Percentiles rank a stretch among this genome's conserved stretches.
Evolutionary conservation across 2,888 invertebrate genomes (phyloP).

Genomic region (Spodoptera exigua): DNA sequence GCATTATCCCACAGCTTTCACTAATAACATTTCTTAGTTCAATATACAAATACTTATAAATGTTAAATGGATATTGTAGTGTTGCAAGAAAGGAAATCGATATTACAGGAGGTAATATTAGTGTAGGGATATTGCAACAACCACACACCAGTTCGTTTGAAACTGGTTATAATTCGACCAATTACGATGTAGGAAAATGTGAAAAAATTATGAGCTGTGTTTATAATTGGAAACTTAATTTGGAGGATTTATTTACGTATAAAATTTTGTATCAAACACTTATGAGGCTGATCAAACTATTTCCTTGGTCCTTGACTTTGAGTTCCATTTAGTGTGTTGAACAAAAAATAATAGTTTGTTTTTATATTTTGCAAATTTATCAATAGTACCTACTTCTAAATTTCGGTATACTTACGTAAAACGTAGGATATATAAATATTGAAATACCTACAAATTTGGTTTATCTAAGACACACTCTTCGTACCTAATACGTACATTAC

Average conservation of each 20-base stretch:
- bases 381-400: too few relatives aligned
- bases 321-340: too few relatives aligned
- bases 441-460: too few relatives aligned
- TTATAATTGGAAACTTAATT: constrained; percentile 30
- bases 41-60: constrained; percentile 28
- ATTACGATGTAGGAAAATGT: constrained; percentile 50
- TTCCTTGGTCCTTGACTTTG: too few relatives aligned
- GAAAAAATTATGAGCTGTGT: constrained; percentile 38
- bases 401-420: too few relatives aligned
- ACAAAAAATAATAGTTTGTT: too few relatives aligned
- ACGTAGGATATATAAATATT: too few relatives aligned
- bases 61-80: constrained; percentile 43
- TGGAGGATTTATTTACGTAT: not conserved
- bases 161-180: constrained; percentile 53
- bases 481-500: too few relatives aligned
- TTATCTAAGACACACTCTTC: too few relatives aligned
- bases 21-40: constrained; percentile 27
- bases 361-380: too few relatives aligned
- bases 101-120: constrained; percentile 53
- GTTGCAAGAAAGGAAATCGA: constrained; percentile 65
- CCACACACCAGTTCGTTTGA: constrained; percentile 42
- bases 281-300: not conserved
- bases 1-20: constrained; percentile 4
- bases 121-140: constrained; percentile 60
- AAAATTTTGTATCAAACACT: not conserved